A percentile compares a stretch with the other conserved stretches of the same genome.
phyloP scores from a whole-genome alignment of 2,888 invertebrate species.

The Podotricha telesiphe region DNA sequence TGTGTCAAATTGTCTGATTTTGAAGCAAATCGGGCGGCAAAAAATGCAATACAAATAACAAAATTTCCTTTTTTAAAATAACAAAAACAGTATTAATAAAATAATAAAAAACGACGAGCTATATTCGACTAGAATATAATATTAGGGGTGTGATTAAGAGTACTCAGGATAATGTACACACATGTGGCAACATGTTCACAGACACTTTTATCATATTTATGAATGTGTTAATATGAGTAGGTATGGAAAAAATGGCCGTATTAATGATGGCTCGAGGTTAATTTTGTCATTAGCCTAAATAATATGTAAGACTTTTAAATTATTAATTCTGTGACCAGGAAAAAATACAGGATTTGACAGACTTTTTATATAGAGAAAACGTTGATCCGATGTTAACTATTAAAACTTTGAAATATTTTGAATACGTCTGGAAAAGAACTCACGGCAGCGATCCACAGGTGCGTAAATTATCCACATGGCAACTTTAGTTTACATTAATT shows the following conservation, averaged over 20 bases:
- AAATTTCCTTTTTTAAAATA: not conserved
- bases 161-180: not conserved
- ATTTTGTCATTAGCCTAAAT: slow-evolving; percentile 57
- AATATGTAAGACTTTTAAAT: slow-evolving; percentile 37
- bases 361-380: slow-evolving; percentile 76
- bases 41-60: too few species aligned
- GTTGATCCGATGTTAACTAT: slow-evolving; percentile 68
- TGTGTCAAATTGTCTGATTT: too few species aligned
- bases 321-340: slow-evolving; percentile 61
- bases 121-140: slow-evolving; percentile 12
- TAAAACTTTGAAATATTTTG: slow-evolving; percentile 77
- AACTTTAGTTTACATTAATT: slow-evolving; percentile 15
- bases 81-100: not conserved
- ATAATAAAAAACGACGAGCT: not conserved
- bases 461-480: slow-evolving; percentile 41
- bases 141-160: slow-evolving; percentile 5
- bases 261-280: slow-evolving; percentile 46
- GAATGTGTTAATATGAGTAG: not conserved
- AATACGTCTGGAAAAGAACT: slow-evolving; percentile 81
- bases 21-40: too few species aligned
- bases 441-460: slow-evolving; percentile 79
- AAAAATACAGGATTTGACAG: slow-evolving; percentile 72
- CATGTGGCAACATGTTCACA: not conserved
- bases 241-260: not conserved
- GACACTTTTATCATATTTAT: slow-evolving; percentile 7